Percentiles rank a stretch among this genome's conserved stretches.
Evolutionary conservation across 1,140 invertebrate genomes (phyloP).

Genomic region (Dreissena rostriformis): DNA sequence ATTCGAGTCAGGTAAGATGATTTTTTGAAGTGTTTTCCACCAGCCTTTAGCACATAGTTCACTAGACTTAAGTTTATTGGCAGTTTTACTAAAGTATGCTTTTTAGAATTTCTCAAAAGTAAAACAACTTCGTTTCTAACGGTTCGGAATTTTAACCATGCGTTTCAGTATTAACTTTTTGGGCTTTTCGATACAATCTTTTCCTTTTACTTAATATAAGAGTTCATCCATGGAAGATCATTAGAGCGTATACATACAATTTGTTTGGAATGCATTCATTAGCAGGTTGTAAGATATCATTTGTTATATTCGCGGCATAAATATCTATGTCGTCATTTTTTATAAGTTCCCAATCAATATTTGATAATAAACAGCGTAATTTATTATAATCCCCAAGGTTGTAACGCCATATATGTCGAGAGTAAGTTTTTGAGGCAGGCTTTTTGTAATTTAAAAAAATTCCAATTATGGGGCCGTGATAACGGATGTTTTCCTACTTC

Average conservation of each 20-base stretch:
- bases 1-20: too few relatives aligned
- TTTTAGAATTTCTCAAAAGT: too few relatives aligned
- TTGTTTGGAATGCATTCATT: slow-evolving; percentile 19
- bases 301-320: slow-evolving; percentile 1
- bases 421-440: background rate
- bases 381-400: background rate
- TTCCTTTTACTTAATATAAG: too few relatives aligned
- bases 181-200: too few relatives aligned
- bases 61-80: too few relatives aligned
- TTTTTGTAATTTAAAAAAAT: slow-evolving; percentile 6
- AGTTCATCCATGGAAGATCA: slow-evolving; percentile 4
- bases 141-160: too few relatives aligned
- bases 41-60: too few relatives aligned
- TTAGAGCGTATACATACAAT: background rate
- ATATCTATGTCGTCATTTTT: background rate
- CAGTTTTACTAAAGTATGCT: too few relatives aligned
- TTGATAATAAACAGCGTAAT: too few relatives aligned
- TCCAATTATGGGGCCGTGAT: slow-evolving; percentile 2
- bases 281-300: background rate
- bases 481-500: slow-evolving; percentile 1
- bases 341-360: background rate
- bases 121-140: too few relatives aligned
- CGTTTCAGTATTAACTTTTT: too few relatives aligned
- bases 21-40: too few relatives aligned
- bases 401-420: background rate